Percentiles rank a stretch among this genome's conserved stretches.
phyloP scores from a whole-genome alignment of 2,113 vertebrate species.

The Paralichthys olivaceus region DNA sequence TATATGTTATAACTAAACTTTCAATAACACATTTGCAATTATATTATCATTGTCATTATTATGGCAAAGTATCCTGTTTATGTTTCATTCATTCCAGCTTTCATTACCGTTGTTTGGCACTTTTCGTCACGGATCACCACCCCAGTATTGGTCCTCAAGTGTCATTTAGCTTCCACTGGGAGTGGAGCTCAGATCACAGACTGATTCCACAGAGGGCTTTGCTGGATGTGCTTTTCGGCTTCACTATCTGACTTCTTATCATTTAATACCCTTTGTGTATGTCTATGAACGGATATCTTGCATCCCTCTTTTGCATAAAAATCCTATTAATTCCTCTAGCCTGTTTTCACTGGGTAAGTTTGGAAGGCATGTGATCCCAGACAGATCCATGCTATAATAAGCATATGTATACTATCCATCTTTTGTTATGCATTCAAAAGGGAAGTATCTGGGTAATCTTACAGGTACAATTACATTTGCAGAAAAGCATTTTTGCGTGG shows the following conservation, averaged over 20 bases:
- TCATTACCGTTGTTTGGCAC: constrained; percentile 6
- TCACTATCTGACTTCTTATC: constrained; percentile 57
- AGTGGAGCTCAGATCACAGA: constrained; percentile 44
- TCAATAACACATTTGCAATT: background rate
- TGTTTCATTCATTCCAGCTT: background rate
- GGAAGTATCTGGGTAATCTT: background rate
- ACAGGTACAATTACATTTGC: constrained; percentile 1
- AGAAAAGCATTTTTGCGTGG: background rate
- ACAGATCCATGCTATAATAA: constrained; percentile 17
- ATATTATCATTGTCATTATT: background rate
- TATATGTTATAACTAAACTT: background rate
- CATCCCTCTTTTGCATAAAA: constrained; percentile 53
- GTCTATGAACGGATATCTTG: constrained; percentile 43
- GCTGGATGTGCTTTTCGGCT: constrained; percentile 45
- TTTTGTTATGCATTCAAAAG: constrained; percentile 8
- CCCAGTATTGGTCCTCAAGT: constrained; percentile 44
- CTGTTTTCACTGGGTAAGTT: constrained; percentile 30
- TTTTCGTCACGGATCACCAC: constrained; percentile 49
- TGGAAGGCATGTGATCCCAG: constrained; percentile 25
- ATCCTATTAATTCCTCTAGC: constrained; percentile 52
- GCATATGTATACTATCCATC: constrained; percentile 23
- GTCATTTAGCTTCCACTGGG: constrained; percentile 48
- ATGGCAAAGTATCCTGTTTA: background rate
- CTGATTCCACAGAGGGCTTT: constrained; percentile 40
- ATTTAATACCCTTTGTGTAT: constrained; percentile 64